phyloP scores from a whole-genome alignment of 2,797 vertebrate species.

The Lithobates sylvaticus region DNA sequence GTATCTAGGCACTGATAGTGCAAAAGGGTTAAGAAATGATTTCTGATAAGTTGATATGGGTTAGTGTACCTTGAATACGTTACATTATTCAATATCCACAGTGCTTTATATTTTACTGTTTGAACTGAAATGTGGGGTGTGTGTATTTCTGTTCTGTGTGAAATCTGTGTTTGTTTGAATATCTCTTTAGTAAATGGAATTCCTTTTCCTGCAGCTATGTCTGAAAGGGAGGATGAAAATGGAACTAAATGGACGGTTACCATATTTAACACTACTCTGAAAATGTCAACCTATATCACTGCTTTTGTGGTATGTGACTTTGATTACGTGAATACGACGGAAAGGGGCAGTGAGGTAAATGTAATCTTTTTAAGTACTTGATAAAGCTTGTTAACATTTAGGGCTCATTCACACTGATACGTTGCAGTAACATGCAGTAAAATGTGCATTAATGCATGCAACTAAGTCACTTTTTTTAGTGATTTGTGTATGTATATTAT shows the following conservation, averaged over 20 bases:
- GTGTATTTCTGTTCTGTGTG: neutral
- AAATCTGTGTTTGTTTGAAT: constrained; percentile 59
- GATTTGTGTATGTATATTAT: no score
- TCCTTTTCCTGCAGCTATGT: constrained; percentile 70
- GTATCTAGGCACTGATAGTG: no score
- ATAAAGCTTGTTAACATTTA: neutral
- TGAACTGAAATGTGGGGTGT: no score
- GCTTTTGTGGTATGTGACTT: constrained; percentile 78
- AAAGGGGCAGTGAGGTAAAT: constrained; percentile 77
- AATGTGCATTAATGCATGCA: no score
- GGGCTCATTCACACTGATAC: no score
- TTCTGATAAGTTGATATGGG: no score
- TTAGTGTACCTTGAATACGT: no score
- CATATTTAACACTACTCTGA: constrained; percentile 74
- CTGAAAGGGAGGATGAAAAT: constrained; percentile 71
- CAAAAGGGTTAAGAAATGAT: no score
- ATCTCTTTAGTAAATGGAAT: constrained; percentile 54
- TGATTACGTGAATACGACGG: constrained; percentile 71
- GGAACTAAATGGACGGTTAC: constrained; percentile 76
- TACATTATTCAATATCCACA: no score
- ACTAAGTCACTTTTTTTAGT: no score
- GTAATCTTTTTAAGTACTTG: neutral
- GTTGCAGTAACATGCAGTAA: no score
- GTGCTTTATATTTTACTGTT: no score
- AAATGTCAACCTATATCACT: constrained; percentile 79